Conservation (phyloP, 2,888 invertebrate genomes). For the Masnerella sp. region DNA sequence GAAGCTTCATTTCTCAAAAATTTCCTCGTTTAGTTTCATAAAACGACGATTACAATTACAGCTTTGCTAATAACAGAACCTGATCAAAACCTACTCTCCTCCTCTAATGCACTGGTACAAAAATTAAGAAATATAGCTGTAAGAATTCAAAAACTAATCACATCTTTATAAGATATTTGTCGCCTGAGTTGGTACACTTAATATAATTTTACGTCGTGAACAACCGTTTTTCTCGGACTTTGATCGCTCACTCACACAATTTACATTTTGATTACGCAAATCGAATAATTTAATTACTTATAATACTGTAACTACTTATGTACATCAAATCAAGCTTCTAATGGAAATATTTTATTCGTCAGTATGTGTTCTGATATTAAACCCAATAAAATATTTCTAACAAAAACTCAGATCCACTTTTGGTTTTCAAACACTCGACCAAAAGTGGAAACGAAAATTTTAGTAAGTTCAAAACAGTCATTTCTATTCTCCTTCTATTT, state of each 20-base stretch:
- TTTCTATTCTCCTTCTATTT: background rate
- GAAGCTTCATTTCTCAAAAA: background rate
- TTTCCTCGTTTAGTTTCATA: background rate
- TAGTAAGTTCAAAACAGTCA: slow-evolving; percentile 16
- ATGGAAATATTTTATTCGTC: slow-evolving; percentile 11
- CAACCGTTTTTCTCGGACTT: background rate
- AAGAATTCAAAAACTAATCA: background rate
- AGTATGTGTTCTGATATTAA: no score
- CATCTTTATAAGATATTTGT: slow-evolving; percentile 13
- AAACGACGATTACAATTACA: background rate
- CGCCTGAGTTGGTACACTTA: slow-evolving; percentile 16
- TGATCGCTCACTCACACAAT: slow-evolving; percentile 1
- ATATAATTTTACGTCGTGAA: slow-evolving; percentile 14
- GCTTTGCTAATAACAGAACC: slow-evolving; percentile 3
- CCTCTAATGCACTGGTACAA: background rate
- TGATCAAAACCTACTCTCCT: slow-evolving; percentile 1
- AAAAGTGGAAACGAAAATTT: background rate
- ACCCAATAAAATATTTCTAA: slow-evolving; percentile 5
- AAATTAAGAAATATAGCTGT: background rate
- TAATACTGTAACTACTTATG: slow-evolving; percentile 46
- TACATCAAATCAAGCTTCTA: slow-evolving; percentile 26
- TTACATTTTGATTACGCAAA: slow-evolving; percentile 34
- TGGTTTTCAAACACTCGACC: background rate
- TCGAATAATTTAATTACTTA: slow-evolving; percentile 24
- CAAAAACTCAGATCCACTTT: background rate